Evolutionary conservation across 2,113 vertebrate species (phyloP).

Genomic region (Centropus unirufus): DNA sequence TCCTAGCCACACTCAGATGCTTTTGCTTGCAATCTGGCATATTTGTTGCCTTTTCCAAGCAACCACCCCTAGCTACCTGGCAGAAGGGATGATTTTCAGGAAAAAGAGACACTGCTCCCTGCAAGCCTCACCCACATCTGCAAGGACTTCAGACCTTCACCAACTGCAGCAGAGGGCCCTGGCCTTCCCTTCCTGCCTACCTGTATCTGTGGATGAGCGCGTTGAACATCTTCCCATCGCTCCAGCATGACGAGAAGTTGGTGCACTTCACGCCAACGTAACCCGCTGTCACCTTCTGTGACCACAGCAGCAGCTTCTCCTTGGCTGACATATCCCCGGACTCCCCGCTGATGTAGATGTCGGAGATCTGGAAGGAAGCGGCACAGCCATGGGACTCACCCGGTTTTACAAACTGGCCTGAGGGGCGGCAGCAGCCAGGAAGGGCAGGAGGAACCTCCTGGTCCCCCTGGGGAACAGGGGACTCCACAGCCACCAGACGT

Average conservation of each 20-base stretch:
- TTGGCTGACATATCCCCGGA: conserved; percentile 96
- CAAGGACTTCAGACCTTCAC: background rate
- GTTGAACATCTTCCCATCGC: conserved; percentile 97
- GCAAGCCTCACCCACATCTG: background rate
- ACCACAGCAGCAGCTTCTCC: conserved; percentile 97
- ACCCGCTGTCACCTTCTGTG: conserved; percentile 91
- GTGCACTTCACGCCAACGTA: conserved; percentile 92
- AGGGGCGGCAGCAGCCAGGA: background rate
- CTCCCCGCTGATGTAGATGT: conserved; percentile 97
- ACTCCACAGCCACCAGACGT: accelerated
- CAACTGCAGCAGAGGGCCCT: accelerated
- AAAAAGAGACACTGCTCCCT: background rate
- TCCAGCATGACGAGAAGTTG: conserved; percentile 98
- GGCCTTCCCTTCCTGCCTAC: conserved; percentile 59
- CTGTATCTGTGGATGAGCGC: conserved; percentile 97
- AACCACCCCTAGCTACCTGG: background rate
- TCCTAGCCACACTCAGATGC: background rate
- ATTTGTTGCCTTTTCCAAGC: background rate
- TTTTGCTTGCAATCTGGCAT: background rate
- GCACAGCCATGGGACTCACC: background rate
- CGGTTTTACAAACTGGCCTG: accelerated
- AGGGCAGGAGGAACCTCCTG: background rate
- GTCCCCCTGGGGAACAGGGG: accelerated
- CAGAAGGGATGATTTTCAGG: background rate
- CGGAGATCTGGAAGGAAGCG: conserved; percentile 86